Evolutionary conservation across 2,113 vertebrate genomes (phyloP), one percentile per base, ranked within the genome.

Genomic region (human (Homo sapiens)): DNA sequence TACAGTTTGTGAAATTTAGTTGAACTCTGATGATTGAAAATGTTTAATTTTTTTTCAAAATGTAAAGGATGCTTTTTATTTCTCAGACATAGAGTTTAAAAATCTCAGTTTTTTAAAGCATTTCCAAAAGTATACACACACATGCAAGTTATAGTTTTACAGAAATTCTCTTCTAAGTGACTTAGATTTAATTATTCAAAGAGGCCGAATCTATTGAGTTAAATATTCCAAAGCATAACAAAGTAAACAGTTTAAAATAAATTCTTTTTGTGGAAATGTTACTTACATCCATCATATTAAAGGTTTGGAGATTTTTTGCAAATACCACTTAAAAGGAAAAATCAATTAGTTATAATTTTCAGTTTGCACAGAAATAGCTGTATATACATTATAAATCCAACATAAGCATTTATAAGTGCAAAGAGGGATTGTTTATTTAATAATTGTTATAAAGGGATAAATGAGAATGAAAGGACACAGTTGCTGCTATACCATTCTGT

Each of bases 131-230:
- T 50, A 45, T 38, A 17, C 1, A 81, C 32, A 50, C 7, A 45
- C 1, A 80, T 5, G 59, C 2, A 61, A 6, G 40, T 16, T 16
- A 43, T 1, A 73, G 2, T 76, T 97, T 89, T 90, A 11, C 52
- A 18, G 22, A 64, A 40, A 89, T 84, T 80, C n/a, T 88, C 14
- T 66, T 94, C 38, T 72, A 61, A 43, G 23, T 73, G 38, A 57
- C 23, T 57, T 75, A 55, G 3, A 73, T 72, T 89, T 80, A 93
- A 88, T 96, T 98, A 64, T 48, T 50, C 32, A 88, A 64, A 61
- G 22, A 55, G 10, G 4, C 3, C 85, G 52, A 83, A 40, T n/a
- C 4, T 89, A 93, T 73, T 86, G 25, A 73, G 50, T 66, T 83
- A 90, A 81, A 16, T 80, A 84, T 90, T 55, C 18, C 17, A 89